Base-by-base conservation (phyloP, 2,888 invertebrate genomes). In the Zaprionus bogoriensis region DNA sequence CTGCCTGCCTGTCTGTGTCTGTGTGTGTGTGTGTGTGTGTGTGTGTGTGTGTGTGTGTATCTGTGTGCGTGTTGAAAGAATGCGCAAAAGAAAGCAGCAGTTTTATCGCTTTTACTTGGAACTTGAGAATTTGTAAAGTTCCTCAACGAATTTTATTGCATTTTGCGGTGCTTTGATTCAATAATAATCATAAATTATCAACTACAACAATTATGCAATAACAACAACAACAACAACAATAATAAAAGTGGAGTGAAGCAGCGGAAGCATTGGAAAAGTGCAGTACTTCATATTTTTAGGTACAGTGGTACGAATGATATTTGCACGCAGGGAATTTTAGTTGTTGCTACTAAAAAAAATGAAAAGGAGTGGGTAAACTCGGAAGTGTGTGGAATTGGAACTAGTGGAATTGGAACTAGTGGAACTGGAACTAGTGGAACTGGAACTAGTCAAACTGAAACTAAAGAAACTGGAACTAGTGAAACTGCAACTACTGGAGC, bases 61-160 rank as follows among this genome's bases (percentile, higher is more conserved):
- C 6, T 10, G 20, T 12, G 41, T 22, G 41, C 22, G 4, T 3
- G n/a, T 20, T n/a, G 4, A 9, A 61, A 63, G 64, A 69, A 77
- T 77, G 68, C 68, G 68, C 71, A 67, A 72, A 73, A 73, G 69
- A 73, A 73, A 73, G 74, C 68, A 72, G 64, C 45, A 67, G 69
- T 83, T 80, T 79, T 86, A 82, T 84, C 67, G 79, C 75, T 77
- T 74, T 77, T 77, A 73, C 67, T 65, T 74, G 67, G 63, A 78
- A 81, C 77, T 86, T 81, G 76, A 61, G 77, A 73, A 77, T 78
- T 61, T 81, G 68, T 74, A 68, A 73, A 79, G 75, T 83, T 86
- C 77, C 60, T 66, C 55, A 69, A 62, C 65, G 48, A 64, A 72
- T 74, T 74, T 77, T 73, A 70, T 73, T 66, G 61, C 62, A 57